Conservation (phyloP, 2,888 invertebrate species). For the Sminthurides aquaticus region DNA sequence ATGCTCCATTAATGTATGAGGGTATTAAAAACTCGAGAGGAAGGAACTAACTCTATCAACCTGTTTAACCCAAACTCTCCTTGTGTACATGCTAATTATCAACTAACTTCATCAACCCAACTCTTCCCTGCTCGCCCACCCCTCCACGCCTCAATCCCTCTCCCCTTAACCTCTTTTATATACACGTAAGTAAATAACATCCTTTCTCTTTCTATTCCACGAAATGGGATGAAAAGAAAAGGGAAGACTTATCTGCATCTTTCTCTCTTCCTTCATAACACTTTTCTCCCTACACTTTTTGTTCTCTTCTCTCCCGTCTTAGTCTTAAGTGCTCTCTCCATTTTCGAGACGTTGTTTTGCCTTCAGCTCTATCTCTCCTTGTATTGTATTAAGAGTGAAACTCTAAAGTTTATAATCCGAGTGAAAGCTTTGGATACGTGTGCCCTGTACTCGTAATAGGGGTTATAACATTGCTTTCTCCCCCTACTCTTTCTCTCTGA, state of each 20-base stretch:
- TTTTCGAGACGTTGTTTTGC: neutral
- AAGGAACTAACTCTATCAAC: conserved; percentile 23
- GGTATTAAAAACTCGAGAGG: conserved; percentile 35
- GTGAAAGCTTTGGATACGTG: neutral
- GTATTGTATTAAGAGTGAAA: too few relatives aligned
- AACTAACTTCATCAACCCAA: conserved; percentile 26
- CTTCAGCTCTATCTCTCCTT: neutral
- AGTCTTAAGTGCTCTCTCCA: neutral
- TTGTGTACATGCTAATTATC: conserved; percentile 26
- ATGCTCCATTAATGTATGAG: conserved; percentile 37
- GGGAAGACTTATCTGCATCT: too few relatives aligned
- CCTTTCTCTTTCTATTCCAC: neutral
- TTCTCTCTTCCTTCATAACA: neutral
- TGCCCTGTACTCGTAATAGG: neutral
- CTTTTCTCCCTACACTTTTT: neutral
- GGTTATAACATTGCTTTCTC: neutral
- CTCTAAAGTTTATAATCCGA: too few relatives aligned
- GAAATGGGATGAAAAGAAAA: too few relatives aligned
- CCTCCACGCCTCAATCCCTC: neutral
- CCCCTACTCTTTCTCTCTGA: too few relatives aligned
- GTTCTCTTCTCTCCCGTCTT: neutral
- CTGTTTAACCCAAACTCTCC: conserved; percentile 22
- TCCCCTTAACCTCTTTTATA: neutral
- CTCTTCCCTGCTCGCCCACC: conserved; percentile 11
- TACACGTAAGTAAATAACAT: neutral